Conservation (phyloP, 2,797 vertebrate genomes). For the Sebastes itinus region DNA sequence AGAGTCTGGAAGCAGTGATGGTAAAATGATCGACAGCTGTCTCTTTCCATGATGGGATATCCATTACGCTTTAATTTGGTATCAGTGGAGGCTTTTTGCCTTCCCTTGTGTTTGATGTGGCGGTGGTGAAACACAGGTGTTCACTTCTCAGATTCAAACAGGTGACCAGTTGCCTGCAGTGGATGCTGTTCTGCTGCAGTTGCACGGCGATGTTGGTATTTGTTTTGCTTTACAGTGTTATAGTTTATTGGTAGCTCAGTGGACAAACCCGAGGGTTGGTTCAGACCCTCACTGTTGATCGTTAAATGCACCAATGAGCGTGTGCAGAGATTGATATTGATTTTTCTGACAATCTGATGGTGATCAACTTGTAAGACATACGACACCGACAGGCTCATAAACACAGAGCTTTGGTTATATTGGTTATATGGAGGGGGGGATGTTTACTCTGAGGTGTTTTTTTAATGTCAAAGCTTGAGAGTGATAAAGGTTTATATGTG, state of each 20-base stretch:
- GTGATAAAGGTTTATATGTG: slow-evolving; percentile 59
- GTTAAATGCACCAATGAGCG: slow-evolving; percentile 12
- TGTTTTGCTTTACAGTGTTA: neutral
- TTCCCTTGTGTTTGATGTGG: neutral
- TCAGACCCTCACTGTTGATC: neutral
- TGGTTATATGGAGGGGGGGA: neutral
- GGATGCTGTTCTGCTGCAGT: neutral
- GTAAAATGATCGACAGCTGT: neutral
- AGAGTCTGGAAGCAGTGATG: neutral
- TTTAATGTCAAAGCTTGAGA: slow-evolving; percentile 37
- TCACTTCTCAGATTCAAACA: neutral
- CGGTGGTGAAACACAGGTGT: neutral
- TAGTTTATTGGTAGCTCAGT: neutral
- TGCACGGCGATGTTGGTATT: neutral
- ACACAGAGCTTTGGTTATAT: slow-evolving; percentile 37
- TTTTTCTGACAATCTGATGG: slow-evolving; percentile 41
- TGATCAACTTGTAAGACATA: slow-evolving; percentile 28
- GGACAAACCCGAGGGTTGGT: neutral
- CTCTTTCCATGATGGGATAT: neutral
- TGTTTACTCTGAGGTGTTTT: slow-evolving; percentile 53
- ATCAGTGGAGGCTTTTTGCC: neutral
- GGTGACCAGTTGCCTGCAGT: neutral
- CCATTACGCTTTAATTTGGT: neutral
- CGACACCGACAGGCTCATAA: slow-evolving; percentile 23
- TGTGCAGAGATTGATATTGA: slow-evolving; percentile 40